Evolutionary conservation across 2,797 vertebrate genomes (phyloP).

Genomic region (Furcifer pardalis): DNA sequence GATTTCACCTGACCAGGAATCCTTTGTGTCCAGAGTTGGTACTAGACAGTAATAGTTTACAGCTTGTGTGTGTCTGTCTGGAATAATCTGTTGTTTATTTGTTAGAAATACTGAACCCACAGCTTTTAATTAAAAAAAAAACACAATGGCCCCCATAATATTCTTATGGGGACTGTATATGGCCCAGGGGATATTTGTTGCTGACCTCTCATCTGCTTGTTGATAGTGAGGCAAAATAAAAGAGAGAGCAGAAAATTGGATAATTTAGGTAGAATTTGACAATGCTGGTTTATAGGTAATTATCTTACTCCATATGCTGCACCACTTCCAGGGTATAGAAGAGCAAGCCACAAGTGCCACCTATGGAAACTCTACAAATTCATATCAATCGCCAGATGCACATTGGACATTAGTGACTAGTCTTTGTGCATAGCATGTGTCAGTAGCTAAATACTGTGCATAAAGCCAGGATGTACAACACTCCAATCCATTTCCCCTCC

Average conservation of each 20-base stretch:
- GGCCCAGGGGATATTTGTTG: background rate
- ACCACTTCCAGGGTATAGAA: background rate
- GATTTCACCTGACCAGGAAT: background rate
- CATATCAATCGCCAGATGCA: background rate
- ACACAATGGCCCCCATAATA: too few relatives aligned
- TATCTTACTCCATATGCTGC: background rate
- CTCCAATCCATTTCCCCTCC: background rate
- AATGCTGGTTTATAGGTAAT: too few relatives aligned
- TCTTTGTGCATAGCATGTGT: background rate
- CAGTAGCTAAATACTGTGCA: background rate
- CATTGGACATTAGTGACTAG: background rate
- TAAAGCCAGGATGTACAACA: background rate
- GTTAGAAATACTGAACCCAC: too few relatives aligned
- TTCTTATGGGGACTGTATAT: background rate
- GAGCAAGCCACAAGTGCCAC: background rate
- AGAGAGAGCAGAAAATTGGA: background rate
- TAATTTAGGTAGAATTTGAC: background rate
- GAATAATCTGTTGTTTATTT: background rate
- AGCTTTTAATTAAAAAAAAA: too few relatives aligned
- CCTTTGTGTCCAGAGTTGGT: background rate
- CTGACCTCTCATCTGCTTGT: background rate
- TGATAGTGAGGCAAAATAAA: background rate
- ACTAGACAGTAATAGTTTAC: background rate
- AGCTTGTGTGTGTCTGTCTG: background rate
- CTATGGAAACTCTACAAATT: background rate